Conservation (phyloP, 2,888 invertebrate genomes). For the Latrodectus hesperus region DNA sequence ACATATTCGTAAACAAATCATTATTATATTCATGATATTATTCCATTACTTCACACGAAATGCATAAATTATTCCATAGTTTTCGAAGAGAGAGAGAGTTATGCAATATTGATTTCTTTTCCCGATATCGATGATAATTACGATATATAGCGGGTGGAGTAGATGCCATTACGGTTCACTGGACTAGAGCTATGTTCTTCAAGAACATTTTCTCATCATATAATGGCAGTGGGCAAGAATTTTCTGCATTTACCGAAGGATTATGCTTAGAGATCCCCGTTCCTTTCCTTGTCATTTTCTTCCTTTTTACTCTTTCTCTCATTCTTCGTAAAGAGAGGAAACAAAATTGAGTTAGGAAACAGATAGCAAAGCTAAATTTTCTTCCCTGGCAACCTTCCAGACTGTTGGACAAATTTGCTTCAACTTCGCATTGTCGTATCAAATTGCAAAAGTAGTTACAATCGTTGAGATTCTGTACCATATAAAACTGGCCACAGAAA, state of each 20-base stretch:
- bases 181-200: background rate
- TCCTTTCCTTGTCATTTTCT: conserved; percentile 24
- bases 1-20: too few relatives aligned
- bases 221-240: conserved; percentile 37
- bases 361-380: conserved; percentile 37
- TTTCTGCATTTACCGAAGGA: conserved; percentile 38
- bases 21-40: too few relatives aligned
- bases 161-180: conserved; percentile 1
- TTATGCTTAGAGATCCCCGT: conserved; percentile 30
- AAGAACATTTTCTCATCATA: conserved; percentile 11
- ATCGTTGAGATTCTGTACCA: background rate
- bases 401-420: conserved; percentile 46
- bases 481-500: background rate
- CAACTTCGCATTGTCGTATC: conserved; percentile 33
- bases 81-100: background rate
- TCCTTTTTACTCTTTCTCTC: conserved; percentile 22
- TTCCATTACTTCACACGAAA: too few relatives aligned
- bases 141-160: background rate
- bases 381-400: conserved; percentile 47
- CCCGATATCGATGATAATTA: background rate
- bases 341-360: conserved; percentile 51
- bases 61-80: background rate
- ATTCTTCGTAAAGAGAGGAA: background rate
- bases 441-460: conserved; percentile 19
- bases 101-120: background rate